Conservation (phyloP, 2,113 vertebrate genomes). For the Rostratula benghalensis region DNA sequence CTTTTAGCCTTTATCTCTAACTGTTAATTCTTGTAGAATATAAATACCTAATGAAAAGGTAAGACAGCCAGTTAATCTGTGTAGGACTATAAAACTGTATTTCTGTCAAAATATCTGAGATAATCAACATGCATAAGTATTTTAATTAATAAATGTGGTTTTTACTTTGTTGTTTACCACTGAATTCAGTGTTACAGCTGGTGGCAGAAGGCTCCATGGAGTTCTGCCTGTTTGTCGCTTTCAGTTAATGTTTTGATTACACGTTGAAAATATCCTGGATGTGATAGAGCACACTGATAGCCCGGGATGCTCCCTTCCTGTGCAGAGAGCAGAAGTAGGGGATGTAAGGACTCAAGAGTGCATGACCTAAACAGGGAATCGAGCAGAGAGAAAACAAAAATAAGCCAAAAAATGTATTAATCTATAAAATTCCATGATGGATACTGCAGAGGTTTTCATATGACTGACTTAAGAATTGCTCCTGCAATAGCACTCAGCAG, state of each 20-base stretch:
- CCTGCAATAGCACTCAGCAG: neutral
- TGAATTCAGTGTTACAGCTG: neutral
- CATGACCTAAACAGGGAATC: neutral
- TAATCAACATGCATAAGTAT: neutral
- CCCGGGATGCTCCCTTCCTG: neutral
- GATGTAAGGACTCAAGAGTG: neutral
- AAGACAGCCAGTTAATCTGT: neutral
- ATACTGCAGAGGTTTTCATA: neutral
- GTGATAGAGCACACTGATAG: neutral
- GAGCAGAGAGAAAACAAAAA: neutral
- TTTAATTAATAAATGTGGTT: neutral
- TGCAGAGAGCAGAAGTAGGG: neutral
- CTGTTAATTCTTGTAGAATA: neutral
- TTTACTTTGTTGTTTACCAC: neutral
- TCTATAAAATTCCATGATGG: neutral
- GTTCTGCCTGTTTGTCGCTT: neutral
- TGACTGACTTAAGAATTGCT: neutral
- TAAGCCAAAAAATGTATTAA: neutral
- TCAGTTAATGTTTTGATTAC: neutral
- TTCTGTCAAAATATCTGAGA: neutral
- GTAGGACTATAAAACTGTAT: neutral
- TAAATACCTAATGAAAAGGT: neutral
- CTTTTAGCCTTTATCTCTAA: neutral
- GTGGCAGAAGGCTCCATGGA: neutral
- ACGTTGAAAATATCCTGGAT: neutral